These are phyloP conservation scores for Sebastes kiyomatsui DNA, from an alignment of 2,797 vertebrate genomes.

Conservation along the genomic window DNA sequence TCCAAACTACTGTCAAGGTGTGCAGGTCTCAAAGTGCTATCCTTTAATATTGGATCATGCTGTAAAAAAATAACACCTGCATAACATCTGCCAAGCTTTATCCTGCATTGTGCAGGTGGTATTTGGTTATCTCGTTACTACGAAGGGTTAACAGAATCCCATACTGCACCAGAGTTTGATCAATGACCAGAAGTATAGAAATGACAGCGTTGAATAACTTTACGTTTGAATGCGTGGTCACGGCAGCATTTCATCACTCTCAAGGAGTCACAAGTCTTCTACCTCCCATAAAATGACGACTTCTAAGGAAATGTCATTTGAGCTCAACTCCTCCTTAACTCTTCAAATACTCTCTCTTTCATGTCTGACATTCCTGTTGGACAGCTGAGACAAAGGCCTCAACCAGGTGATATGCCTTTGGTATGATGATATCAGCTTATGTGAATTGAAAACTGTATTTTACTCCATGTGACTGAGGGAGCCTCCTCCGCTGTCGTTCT, in stretches of 20 bases:
- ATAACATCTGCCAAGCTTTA: background rate
- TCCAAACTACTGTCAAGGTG: background rate
- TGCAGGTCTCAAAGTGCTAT: background rate
- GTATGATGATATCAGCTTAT: conserved; percentile 51
- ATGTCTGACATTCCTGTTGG: conserved; percentile 60
- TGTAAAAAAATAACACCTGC: background rate
- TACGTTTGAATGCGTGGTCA: conserved; percentile 16
- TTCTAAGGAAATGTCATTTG: conserved; percentile 49
- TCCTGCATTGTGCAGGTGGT: background rate
- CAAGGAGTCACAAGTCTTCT: conserved; percentile 27
- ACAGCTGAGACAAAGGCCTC: conserved; percentile 49
- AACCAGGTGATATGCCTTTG: conserved; percentile 61
- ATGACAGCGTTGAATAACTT: conserved; percentile 38
- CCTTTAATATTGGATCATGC: background rate
- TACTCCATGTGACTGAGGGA: background rate
- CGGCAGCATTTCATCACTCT: conserved; percentile 44
- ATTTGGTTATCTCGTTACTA: too few species aligned
- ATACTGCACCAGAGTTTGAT: conserved; percentile 8
- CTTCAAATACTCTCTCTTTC: conserved; percentile 55
- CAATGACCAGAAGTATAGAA: conserved; percentile 20
- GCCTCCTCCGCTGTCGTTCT: background rate
- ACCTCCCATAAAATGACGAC: conserved; percentile 34
- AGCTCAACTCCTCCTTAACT: conserved; percentile 46
- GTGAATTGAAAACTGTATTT: conserved; percentile 17
- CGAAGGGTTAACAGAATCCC: too few species aligned